Evolutionary conservation across 2,888 invertebrate species (phyloP).

Genomic region (Tinea trinotella): DNA sequence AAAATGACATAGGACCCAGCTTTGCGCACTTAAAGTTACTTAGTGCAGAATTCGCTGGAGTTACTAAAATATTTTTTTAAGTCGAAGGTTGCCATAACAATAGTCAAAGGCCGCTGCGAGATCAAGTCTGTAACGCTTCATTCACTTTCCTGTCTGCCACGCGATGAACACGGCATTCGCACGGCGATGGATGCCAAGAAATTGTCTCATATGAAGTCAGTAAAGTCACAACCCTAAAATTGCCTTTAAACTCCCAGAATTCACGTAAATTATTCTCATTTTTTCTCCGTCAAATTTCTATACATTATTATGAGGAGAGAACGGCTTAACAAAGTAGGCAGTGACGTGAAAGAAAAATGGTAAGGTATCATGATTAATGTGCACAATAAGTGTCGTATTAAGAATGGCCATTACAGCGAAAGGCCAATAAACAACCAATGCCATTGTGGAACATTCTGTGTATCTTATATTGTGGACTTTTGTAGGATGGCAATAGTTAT

Average conservation of each 20-base stretch:
- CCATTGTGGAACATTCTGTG: neutral
- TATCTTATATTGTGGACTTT: neutral
- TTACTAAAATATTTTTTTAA: too few species aligned
- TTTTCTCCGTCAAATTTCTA: conserved; percentile 7
- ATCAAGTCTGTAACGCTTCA: too few species aligned
- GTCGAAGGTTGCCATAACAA: too few species aligned
- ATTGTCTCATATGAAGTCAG: too few species aligned
- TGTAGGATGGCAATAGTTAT: too few species aligned
- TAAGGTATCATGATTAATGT: conserved; percentile 50
- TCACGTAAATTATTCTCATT: neutral
- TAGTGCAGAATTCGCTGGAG: too few species aligned
- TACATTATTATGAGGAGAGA: neutral
- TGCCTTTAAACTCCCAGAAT: neutral
- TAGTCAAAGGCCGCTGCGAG: too few species aligned
- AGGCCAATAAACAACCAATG: conserved; percentile 3
- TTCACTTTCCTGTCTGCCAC: too few species aligned
- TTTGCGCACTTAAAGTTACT: too few species aligned
- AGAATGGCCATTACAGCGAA: conserved; percentile 25
- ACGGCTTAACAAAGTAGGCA: conserved; percentile 6
- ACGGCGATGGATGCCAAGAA: too few species aligned
- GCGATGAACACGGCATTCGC: too few species aligned
- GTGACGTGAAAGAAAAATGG: conserved; percentile 1
- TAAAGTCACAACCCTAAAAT: conserved; percentile 1
- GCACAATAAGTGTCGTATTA: conserved; percentile 63
- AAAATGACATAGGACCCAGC: too few species aligned